Conservation (phyloP, 2,113 vertebrate genomes). For the Phylloscopus whistleri region DNA sequence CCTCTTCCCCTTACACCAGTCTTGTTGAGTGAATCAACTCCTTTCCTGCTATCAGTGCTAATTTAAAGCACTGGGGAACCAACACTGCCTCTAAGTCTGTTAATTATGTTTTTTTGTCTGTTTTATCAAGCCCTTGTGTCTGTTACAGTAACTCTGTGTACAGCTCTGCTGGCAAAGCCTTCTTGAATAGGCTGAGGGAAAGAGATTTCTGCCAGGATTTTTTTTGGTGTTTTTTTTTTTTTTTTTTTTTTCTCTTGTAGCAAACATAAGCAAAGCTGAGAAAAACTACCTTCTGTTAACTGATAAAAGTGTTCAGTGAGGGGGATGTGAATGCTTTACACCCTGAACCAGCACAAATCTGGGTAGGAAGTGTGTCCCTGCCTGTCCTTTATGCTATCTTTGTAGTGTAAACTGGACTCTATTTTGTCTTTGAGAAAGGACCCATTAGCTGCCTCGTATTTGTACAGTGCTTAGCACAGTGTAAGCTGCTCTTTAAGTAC, state of each 20-base stretch:
- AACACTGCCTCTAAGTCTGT: not conserved
- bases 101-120: not conserved
- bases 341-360: not conserved
- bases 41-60: not conserved
- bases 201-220: not conserved
- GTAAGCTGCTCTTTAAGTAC: not conserved
- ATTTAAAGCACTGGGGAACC: not conserved
- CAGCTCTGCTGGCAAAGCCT: not conserved
- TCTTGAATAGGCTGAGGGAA: not conserved
- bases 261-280: not conserved
- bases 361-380: not conserved
- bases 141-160: not conserved
- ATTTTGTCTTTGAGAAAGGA: conserved; percentile 24
- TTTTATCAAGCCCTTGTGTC: not conserved
- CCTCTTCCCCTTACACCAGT: not conserved
- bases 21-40: not conserved
- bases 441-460: not conserved
- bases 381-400: not conserved
- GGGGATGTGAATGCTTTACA: not conserved
- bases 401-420: not conserved
- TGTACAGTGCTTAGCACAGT: not conserved
- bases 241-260: not conserved
- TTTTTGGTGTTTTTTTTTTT: too few species aligned
- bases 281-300: not conserved
- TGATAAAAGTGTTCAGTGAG: not conserved